Conservation (phyloP, 2,797 vertebrate species). For the Chrysocyon brachyurus region DNA sequence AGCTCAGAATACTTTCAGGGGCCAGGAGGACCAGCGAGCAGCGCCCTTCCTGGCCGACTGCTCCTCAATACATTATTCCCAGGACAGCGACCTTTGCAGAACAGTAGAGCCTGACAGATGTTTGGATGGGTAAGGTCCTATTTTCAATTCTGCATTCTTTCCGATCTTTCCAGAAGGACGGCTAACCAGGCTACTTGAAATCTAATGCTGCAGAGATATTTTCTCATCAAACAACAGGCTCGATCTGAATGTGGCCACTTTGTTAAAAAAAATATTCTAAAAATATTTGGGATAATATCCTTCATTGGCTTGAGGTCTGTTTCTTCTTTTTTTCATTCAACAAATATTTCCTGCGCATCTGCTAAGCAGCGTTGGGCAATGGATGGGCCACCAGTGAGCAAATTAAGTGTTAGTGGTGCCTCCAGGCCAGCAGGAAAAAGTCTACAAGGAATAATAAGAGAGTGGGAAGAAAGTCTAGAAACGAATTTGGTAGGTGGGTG, state of each 20-base stretch:
- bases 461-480: background rate
- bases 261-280: constrained; percentile 64
- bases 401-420: background rate
- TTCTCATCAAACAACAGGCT: constrained; percentile 68
- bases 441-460: background rate
- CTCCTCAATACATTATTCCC: fast-evolving
- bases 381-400: background rate
- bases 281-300: constrained; percentile 69
- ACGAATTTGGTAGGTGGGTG: fast-evolving
- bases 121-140: background rate
- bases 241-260: constrained; percentile 7
- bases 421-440: background rate
- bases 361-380: background rate
- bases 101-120: background rate
- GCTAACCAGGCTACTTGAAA: constrained; percentile 47
- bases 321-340: background rate
- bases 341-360: background rate
- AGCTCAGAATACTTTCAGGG: background rate
- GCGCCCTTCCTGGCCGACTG: background rate
- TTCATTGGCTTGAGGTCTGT: background rate
- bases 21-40: background rate
- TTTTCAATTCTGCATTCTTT: constrained; percentile 59
- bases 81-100: background rate
- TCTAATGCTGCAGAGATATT: background rate
- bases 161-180: background rate